Evolutionary conservation across 2,797 vertebrate genomes (phyloP), one percentile per base, ranked within the genome.

Genomic region (Sebastiscus tertius): DNA sequence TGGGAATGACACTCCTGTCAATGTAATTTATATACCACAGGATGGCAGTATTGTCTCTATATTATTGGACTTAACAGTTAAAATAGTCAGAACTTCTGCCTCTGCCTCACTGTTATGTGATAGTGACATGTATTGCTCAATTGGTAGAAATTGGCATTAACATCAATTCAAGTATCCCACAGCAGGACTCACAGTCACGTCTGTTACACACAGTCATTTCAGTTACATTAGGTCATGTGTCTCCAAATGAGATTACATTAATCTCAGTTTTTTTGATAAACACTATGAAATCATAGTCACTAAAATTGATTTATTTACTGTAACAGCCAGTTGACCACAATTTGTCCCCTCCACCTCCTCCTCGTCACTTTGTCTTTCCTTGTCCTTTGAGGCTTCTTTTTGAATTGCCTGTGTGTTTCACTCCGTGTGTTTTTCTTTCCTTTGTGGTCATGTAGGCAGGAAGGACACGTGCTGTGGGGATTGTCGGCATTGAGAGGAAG

Each of bases 401-500:
- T 31, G 26, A 70, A 54, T n/a, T 76, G 46, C 29, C 29, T 71
- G 54, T 75, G 68, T 88, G 29, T 84, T 67, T 79, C 46, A 89
- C 70, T 62, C 9, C 16, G 7, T 73, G 34, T 85, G 54, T 87
- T 86, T 92, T 83, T 81, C 52, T 89, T 84, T 78, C 81, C 80
- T 86, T 80, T 66, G 46, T 88, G 84, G 33, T 75, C 66, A 4
- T 73, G 4, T 78, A 99, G 98, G 87, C 96, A 95, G 97, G 98
- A 97, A 98, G 96, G 95, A 96, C 97, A 77, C 97, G 97, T n/a
- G 99, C 98, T 14, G 97, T 98, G 84, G 99, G 98, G 80, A 99
- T 99, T 93, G 97, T 99, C 79, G 98, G 99, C 55, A 99, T 99
- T 13, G 98, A 99, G 93, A 96, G 98, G 93, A 99, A 99, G 90